Evolutionary conservation across 2,797 vertebrate genomes (phyloP), one percentile per base, ranked within the genome.

Genomic region (Sitta carolinensis): DNA sequence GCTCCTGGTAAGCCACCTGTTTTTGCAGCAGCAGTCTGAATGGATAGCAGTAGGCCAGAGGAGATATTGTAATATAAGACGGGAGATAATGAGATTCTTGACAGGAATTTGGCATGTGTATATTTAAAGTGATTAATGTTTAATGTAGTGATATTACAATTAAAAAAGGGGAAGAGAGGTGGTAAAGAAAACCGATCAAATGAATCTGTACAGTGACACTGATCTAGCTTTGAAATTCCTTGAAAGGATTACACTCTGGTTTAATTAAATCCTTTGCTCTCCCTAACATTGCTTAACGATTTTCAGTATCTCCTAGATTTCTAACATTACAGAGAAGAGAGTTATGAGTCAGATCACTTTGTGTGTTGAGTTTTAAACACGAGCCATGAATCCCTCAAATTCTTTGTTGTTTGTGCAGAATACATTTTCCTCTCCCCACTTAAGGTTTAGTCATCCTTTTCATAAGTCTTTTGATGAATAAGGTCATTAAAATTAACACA

Each of bases 341-440:
- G 59, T 79, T 95, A 91, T 75, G 89, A 95, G 67, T 94, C 96
- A 97, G 81, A 93, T 84, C 68, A 93, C 91, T 96, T 95, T 84
- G 40, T 72, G 32, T 89, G 34, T 93, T 90, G 78, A 91, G 79
- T 79, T 95, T 89, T 81, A 90, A 90, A 70, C 85, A 85, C 81
- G 72, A 92, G 54, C 87, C 68, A 80, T 80, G 74, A 92, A 90
- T 70, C 64, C 59, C 62, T 91, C 59, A 91, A 95, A 85, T 62
- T 48, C 82, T 95, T 96, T 96, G 58, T 83, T 81, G 64, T 87
- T 73, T 77, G 67, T 82, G 72, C 84, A 92, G 96, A 97, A 93
- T 87, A 81, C 34, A 82, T 93, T 94, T 91, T 91, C 92, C 84
- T 94, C 27, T 97, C 94, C 63, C 74, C 68, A 59, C 84, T 84